Evolutionary conservation across 2,797 vertebrate genomes (phyloP).

Genomic region (Presbytis comata): DNA sequence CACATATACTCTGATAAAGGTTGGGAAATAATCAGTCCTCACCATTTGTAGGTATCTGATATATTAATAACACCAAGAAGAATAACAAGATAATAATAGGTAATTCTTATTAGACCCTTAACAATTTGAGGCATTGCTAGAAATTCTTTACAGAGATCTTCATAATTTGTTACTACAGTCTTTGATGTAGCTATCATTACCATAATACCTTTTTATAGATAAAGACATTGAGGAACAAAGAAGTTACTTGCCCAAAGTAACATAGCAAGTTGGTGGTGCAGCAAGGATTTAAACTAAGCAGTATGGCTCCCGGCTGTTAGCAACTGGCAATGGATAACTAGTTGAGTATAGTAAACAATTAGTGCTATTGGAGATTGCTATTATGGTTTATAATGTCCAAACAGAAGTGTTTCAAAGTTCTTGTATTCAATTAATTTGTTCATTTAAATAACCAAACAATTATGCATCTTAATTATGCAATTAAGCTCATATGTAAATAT

Average conservation of each 20-base stretch:
- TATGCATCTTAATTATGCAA: neutral
- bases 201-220: neutral
- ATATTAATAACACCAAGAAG: neutral
- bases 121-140: neutral
- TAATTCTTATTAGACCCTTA: neutral
- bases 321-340: neutral
- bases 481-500: neutral
- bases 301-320: neutral
- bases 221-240: neutral
- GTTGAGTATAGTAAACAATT: neutral
- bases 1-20: neutral
- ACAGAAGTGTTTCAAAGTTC: neutral
- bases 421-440: conserved; percentile 51
- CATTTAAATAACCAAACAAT: conserved; percentile 52
- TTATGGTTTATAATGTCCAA: neutral
- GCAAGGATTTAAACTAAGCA: neutral
- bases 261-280: neutral
- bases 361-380: conserved; percentile 4
- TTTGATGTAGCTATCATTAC: neutral
- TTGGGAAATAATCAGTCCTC: neutral
- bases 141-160: neutral
- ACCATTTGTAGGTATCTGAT: neutral
- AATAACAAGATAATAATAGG: neutral
- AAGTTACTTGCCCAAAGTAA: neutral
- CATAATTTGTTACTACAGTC: neutral